Evolutionary conservation across 1,140 invertebrate genomes (phyloP), one percentile per base, ranked within the genome.

Genomic region (Dufourea novaeangliae): DNA sequence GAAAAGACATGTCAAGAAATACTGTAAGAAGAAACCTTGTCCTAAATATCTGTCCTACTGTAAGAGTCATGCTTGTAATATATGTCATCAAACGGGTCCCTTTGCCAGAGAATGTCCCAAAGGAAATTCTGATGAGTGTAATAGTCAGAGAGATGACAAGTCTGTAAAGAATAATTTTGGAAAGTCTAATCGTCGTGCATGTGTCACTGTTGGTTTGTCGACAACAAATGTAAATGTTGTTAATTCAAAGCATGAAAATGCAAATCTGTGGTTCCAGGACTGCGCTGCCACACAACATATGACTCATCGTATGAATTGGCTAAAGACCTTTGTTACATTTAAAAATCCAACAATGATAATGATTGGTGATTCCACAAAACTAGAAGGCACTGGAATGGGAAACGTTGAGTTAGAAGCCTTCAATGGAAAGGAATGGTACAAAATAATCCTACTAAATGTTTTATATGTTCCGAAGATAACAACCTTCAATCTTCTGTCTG

Each of bases 401-500:
- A 69, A 82, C 46, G 22, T 83, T 1, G 27, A 82, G 44, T 25
- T 87, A 10, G 80, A 86, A 69, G 83, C 77, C 0, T 87, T 77
- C 32, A 37, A 88, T 76, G 83, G 80, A 14, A 41, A 78, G 22
- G 2, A 59, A 4, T 88, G 83, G 83, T 68, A 74, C 17, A 29
- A 78, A 77, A 74, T 79, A 1, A 20, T 78, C 0, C 41, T 89
- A 17, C 78, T 80, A 62, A 64, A 87, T 72, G 85, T 86, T 1
- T 62, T 87, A 14, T 81, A 80, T 81, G 84, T 86, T 17, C 82
- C 86, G 14, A 69, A 85, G 12, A 34, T 87, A 14, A 70, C 63
- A 2, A n/a, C n/a, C n/a, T 84, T 86, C 22, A 88, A 88, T 63
- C 46, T 86, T 22, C 84, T 88, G 69, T 88, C 81, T 22, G 82